Conservation (phyloP, 2,797 vertebrate species). For the Stomatorhinus walkeri region DNA sequence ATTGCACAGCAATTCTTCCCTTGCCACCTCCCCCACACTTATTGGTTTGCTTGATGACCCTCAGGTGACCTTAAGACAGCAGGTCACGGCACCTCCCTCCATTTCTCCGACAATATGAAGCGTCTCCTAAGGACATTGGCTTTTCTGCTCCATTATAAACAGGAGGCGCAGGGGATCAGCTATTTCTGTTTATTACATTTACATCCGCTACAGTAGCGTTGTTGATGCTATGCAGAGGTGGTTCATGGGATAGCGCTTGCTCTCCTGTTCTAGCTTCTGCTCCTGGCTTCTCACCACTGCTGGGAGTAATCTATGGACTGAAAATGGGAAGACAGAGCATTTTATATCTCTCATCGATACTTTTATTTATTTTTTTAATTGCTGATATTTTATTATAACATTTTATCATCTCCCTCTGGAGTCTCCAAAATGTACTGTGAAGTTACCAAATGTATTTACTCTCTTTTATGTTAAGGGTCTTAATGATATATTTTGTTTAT, state of each 20-base stretch:
- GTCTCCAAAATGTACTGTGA: background rate
- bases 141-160: background rate
- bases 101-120: background rate
- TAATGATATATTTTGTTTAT: background rate
- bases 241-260: background rate
- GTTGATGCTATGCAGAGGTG: background rate
- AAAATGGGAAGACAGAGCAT: constrained; percentile 21
- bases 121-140: background rate
- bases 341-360: background rate
- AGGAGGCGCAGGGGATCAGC: background rate
- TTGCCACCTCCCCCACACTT: background rate
- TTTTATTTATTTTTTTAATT: background rate
- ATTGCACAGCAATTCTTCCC: background rate
- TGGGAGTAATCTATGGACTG: constrained; percentile 45
- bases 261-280: background rate
- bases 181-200: background rate
- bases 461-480: background rate
- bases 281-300: constrained; percentile 39
- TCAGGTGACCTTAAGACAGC: background rate
- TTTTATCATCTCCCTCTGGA: background rate
- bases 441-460: background rate
- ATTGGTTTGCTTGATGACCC: background rate
- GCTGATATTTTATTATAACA: background rate
- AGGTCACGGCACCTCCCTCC: background rate
- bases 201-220: background rate